Percentiles rank a stretch among this genome's conserved stretches.
phyloP scores from a whole-genome alignment of 2,797 vertebrate species.

The Epinephelus coioides region DNA sequence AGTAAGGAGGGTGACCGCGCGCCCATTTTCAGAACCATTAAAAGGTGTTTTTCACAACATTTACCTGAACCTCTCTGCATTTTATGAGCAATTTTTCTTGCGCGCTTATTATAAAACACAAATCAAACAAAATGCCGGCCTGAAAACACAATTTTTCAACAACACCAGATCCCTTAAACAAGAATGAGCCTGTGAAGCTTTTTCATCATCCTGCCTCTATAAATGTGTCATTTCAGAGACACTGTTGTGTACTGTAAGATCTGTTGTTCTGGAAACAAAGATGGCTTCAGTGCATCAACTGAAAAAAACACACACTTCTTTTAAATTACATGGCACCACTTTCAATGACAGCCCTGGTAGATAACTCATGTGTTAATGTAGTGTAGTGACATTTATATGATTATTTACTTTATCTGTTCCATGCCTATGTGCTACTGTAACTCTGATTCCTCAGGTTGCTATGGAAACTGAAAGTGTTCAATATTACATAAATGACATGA shows the following conservation, averaged over 20 bases:
- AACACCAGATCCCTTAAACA: conserved; percentile 25
- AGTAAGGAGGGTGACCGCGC: conserved; percentile 8
- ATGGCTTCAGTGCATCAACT: conserved; percentile 47
- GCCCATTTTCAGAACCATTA: conserved; percentile 19
- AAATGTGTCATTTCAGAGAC: conserved; percentile 21
- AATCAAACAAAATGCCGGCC: conserved; percentile 23
- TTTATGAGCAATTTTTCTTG: conserved; percentile 17
- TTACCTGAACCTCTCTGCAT: conserved; percentile 12
- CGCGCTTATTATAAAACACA: conserved; percentile 27
- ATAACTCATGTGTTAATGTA: conserved; percentile 1
- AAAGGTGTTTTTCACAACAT: conserved; percentile 33
- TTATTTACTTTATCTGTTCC: background rate
- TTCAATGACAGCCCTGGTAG: background rate
- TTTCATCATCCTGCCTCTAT: conserved; percentile 26
- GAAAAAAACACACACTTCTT: conserved; percentile 41
- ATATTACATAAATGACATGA: background rate
- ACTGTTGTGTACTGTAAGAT: conserved; percentile 24
- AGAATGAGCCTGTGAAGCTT: conserved; percentile 30
- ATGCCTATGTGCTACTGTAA: background rate
- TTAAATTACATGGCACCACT: background rate
- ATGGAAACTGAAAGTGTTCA: conserved; percentile 3
- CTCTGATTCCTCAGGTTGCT: conserved; percentile 1
- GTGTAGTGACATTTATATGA: conserved; percentile 4
- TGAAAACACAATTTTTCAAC: conserved; percentile 25
- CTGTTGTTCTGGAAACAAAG: conserved; percentile 49